Conservation (phyloP, 2,113 vertebrate species). For the Piaya cayana region DNA sequence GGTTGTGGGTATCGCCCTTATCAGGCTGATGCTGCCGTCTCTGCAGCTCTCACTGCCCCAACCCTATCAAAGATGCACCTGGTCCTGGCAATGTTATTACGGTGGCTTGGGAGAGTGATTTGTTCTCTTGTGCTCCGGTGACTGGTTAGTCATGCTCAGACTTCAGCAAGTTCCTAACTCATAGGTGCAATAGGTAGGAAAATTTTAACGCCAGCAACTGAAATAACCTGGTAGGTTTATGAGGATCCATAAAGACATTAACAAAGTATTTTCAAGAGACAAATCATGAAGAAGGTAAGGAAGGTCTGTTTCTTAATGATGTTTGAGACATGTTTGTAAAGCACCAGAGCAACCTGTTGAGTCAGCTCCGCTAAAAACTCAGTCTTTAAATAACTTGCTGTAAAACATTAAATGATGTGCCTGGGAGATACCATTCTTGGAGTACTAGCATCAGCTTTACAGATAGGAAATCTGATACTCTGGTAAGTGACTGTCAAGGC, state of each 20-base stretch:
- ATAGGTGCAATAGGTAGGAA: background rate
- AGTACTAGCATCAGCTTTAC: background rate
- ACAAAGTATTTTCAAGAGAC: background rate
- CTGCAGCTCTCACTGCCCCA: background rate
- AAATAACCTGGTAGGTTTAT: background rate
- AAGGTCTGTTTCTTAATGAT: background rate
- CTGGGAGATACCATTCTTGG: background rate
- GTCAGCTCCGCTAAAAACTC: background rate
- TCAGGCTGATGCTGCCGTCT: background rate
- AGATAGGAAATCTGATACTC: background rate
- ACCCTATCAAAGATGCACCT: background rate
- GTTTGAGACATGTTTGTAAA: background rate
- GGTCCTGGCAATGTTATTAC: background rate
- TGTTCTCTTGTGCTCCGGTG: background rate
- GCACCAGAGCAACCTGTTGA: background rate
- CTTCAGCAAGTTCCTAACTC: background rate
- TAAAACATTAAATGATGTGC: background rate
- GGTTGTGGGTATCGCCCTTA: background rate
- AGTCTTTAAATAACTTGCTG: background rate
- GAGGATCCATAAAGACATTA: background rate
- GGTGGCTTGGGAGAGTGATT: background rate
- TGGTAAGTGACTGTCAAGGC: background rate
- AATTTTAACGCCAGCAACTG: background rate
- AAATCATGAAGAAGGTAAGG: background rate
- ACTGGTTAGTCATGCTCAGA: background rate